phyloP scores from a whole-genome alignment of 2,113 vertebrate genomes.

The Vireo altiloquus region DNA sequence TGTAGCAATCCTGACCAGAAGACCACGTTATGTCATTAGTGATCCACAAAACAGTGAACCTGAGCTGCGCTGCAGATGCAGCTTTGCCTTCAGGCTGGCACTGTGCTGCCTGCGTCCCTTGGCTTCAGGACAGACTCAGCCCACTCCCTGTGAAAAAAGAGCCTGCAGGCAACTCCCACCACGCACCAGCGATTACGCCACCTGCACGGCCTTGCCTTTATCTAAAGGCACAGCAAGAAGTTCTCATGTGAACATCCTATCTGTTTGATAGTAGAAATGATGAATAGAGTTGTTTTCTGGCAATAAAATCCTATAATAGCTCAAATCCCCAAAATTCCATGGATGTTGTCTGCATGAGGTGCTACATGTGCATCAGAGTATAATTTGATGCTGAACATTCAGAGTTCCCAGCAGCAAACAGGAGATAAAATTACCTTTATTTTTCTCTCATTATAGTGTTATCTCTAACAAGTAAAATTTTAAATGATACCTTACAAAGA shows the following conservation, averaged over 20 bases:
- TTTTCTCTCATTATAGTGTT: not conserved
- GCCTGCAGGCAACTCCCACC: not conserved
- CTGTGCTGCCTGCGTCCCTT: not conserved
- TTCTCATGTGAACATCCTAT: not conserved
- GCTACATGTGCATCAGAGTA: not conserved
- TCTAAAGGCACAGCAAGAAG: not conserved
- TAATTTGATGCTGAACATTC: not conserved
- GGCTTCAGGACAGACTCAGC: not conserved
- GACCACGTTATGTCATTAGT: fast-evolving
- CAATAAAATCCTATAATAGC: not conserved
- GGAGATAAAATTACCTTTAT: not conserved
- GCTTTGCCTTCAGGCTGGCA: not conserved
- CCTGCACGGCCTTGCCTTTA: not conserved
- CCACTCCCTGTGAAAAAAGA: not conserved
- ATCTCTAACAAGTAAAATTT: not conserved
- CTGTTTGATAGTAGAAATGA: not conserved
- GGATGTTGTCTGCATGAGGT: not conserved
- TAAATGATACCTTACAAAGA: not conserved
- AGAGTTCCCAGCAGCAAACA: not conserved
- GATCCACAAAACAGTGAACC: not conserved
- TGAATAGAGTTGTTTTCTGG: not conserved
- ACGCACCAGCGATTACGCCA: fast-evolving
- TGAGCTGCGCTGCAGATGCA: not conserved
- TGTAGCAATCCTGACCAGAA: not conserved
- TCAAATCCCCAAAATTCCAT: not conserved